A percentile compares a stretch with the other conserved stretches of the same genome.
Conservation (phyloP, 2,888 invertebrate genomes). For the Dorcus hopei region DNA sequence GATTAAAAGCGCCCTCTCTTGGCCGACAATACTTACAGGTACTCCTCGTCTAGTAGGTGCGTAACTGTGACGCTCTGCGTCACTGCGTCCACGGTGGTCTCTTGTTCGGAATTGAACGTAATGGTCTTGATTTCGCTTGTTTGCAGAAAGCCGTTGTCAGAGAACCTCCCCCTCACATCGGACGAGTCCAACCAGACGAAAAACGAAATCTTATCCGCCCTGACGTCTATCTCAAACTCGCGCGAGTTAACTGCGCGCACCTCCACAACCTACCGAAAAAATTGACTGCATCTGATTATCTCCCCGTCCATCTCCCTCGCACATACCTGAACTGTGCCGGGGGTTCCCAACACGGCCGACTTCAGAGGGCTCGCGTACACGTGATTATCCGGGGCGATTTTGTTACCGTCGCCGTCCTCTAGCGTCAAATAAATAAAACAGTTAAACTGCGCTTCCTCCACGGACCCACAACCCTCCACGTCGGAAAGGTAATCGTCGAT, state of each 20-base stretch:
- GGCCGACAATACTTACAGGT: conserved; percentile 4
- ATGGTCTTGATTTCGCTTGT: conserved; percentile 31
- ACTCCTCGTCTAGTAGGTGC: conserved; percentile 10
- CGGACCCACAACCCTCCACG: conserved; percentile 38
- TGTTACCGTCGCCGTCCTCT: conserved; percentile 46
- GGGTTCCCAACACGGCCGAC: conserved; percentile 45
- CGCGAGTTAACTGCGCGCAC: conserved; percentile 21
- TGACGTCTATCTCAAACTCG: conserved; percentile 43
- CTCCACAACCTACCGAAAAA: conserved; percentile 22
- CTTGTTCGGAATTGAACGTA: conserved; percentile 31
- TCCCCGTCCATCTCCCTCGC: conserved; percentile 10
- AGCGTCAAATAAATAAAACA: conserved; percentile 53
- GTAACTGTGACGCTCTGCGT: conserved; percentile 26
- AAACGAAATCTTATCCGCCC: conserved; percentile 56
- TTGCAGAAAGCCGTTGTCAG: conserved; percentile 69
- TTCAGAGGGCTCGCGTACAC: conserved; percentile 63
- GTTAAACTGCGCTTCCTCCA: conserved; percentile 36
- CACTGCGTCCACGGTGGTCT: conserved; percentile 28
- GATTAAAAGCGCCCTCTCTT: neutral
- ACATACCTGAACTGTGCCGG: no score
- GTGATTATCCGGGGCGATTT: conserved; percentile 62
- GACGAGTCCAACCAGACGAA: conserved; percentile 69
- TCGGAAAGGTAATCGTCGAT: conserved; percentile 39
- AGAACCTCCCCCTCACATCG: conserved; percentile 60
- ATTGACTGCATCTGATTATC: no score